Evolutionary conservation across 2,113 vertebrate genomes (phyloP).

Genomic region (Muscicapa adusta): DNA sequence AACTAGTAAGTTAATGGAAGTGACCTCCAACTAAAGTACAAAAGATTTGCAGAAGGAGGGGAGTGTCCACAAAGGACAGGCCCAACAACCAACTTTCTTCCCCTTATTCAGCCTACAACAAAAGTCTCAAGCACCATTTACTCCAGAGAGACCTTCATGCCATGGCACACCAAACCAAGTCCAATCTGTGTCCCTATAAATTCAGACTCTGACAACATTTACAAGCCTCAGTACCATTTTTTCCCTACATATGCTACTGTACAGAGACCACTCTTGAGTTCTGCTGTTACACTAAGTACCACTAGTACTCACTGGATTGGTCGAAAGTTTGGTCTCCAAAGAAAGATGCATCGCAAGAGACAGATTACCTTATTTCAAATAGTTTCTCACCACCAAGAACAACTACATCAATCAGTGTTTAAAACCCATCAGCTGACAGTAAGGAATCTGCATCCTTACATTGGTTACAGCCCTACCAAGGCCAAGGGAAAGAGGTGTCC

Average conservation of each 20-base stretch:
- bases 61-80: not conserved
- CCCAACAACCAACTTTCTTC: not conserved
- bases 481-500: not conserved
- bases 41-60: not conserved
- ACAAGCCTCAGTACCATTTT: not conserved
- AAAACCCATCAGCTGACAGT: not conserved
- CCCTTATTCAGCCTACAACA: not conserved
- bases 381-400: not conserved
- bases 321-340: not conserved
- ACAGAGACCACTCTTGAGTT: not conserved
- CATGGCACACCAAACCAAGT: not conserved
- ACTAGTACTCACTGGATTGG: accelerated
- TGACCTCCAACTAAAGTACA: not conserved
- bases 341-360: not conserved
- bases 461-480: not conserved
- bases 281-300: too few species aligned
- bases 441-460: not conserved
- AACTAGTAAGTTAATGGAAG: not conserved
- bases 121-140: not conserved
- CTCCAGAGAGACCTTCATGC: not conserved
- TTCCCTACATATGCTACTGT: not conserved
- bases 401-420: not conserved
- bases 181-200: not conserved
- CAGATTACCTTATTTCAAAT: not conserved
- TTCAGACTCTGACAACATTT: not conserved